Evolutionary conservation across 1,140 invertebrate genomes (phyloP).

Genomic region (Lutraria rhynchaena): DNA sequence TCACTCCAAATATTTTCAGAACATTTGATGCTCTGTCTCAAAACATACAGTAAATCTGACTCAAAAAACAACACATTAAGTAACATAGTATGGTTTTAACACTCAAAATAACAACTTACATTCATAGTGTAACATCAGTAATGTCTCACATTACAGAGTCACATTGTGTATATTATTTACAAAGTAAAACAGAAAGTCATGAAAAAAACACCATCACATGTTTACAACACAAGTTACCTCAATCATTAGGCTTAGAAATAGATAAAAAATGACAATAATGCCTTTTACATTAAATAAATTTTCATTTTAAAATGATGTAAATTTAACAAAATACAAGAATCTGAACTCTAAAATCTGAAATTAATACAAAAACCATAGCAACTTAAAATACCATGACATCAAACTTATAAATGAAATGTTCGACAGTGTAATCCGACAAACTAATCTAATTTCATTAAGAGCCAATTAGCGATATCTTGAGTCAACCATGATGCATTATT

Average conservation of each 20-base stretch:
- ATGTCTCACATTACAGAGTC: slow-evolving; percentile 33
- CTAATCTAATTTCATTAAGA: too few relatives aligned
- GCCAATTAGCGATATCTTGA: too few relatives aligned
- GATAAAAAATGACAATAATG: too few relatives aligned
- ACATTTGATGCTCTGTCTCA: slow-evolving; percentile 35
- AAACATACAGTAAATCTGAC: slow-evolving; percentile 33
- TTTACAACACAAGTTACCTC: slow-evolving; percentile 42
- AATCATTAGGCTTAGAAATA: slow-evolving; percentile 11
- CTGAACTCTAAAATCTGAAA: too few relatives aligned
- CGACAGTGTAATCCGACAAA: too few relatives aligned
- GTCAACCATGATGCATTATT: too few relatives aligned
- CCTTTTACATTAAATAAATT: too few relatives aligned
- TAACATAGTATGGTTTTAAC: slow-evolving; percentile 2
- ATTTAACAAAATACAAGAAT: too few relatives aligned
- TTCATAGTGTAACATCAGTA: slow-evolving; percentile 27
- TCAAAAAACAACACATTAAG: slow-evolving; percentile 39
- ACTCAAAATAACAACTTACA: slow-evolving; percentile 16
- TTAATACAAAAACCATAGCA: too few relatives aligned
- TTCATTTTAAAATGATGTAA: too few relatives aligned
- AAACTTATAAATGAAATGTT: too few relatives aligned
- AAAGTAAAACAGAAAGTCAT: not conserved
- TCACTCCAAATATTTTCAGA: slow-evolving; percentile 5
- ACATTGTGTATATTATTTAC: slow-evolving; percentile 27
- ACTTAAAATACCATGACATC: too few relatives aligned
- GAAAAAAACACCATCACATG: slow-evolving; percentile 21